Evolutionary conservation across 64 coral and sea anemone genomes (phyloP), one percentile per base, ranked within the genome.

Genomic region (Montipora foliosa): DNA sequence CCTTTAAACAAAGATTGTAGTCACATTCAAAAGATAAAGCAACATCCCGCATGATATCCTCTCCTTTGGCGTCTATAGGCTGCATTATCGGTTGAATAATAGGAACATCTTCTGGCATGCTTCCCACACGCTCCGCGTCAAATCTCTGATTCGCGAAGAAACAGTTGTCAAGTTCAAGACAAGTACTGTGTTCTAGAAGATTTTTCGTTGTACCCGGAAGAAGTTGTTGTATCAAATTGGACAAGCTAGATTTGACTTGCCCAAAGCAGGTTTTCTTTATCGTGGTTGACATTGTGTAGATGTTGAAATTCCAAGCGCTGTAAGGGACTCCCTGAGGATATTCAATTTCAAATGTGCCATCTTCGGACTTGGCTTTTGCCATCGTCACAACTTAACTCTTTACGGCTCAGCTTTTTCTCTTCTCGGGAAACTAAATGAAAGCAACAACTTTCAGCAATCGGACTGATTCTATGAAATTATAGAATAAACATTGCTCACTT

Each of bases 251-350:
- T 19, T 92, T 92, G 80, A 92, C 80, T 5, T 73, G 53, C 4
- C 90, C 90, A 60, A 81, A 75, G 14, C 80, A 74, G 19, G 72
- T 92, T 25, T 92, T 55, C 53, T 84, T 83, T 16, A 92, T 44
- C 4, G 84, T 72, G 13, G 90, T 82, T 15, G 49, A 20, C 80
- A 92, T 92, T 6, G 74, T 47, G 70, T 92, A 92, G 21, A 84
- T 84, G 71, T 92, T 92, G 19, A 92, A 92, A 84, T 92, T 92
- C 90, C 90, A 92, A 81, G 69, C 20, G 47, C 79, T 92, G 49
- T 92, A 76, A 5, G 68, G 90, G 70, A 92, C 70, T 47, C 71
- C 90, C 4, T 92, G 69, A 59, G 90, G 90, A 46, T 83, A 84
- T 0, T 75, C 81, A 48, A 84, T 47, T 83, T 92, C 81, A 84